Evolutionary conservation across 2,113 vertebrate species (phyloP).

Genomic region (Glaucidium brasilianum): DNA sequence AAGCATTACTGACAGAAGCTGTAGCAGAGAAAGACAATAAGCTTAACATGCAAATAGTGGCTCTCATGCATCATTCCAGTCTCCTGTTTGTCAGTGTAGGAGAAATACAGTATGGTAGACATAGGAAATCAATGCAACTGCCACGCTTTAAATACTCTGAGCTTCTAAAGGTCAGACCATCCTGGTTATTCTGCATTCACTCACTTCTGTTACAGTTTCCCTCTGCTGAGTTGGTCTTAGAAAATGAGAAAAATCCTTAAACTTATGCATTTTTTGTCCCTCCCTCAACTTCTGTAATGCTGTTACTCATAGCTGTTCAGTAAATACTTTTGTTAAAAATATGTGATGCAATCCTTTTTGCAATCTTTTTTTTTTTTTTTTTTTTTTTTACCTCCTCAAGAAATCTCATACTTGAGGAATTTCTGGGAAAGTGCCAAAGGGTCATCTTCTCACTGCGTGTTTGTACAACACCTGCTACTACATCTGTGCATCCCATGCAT

Average conservation of each 20-base stretch:
- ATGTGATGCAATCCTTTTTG: fast-evolving
- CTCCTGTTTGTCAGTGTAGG: slow-evolving; percentile 8
- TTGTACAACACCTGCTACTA: background rate
- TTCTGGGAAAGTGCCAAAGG: background rate
- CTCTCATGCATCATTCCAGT: slow-evolving; percentile 1
- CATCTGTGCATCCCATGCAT: background rate
- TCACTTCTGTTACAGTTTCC: background rate
- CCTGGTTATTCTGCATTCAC: background rate
- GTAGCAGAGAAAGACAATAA: slow-evolving; percentile 29
- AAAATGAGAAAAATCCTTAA: background rate
- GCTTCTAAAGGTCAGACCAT: slow-evolving; percentile 20
- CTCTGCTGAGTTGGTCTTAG: background rate
- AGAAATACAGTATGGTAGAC: slow-evolving; percentile 31
- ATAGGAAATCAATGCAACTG: slow-evolving; percentile 39
- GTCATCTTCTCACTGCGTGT: background rate
- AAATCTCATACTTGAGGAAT: fast-evolving
- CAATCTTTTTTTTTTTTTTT: background rate
- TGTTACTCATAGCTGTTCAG: background rate
- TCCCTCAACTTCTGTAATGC: background rate
- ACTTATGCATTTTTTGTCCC: fast-evolving
- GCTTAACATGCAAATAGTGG: slow-evolving; percentile 33
- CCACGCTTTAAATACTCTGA: background rate
- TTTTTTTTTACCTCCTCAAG: background rate
- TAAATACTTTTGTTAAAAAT: background rate
- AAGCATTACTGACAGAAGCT: slow-evolving; percentile 12